Evolutionary conservation across 2,797 vertebrate genomes (phyloP).

Genomic region (Manis pentadactyla): DNA sequence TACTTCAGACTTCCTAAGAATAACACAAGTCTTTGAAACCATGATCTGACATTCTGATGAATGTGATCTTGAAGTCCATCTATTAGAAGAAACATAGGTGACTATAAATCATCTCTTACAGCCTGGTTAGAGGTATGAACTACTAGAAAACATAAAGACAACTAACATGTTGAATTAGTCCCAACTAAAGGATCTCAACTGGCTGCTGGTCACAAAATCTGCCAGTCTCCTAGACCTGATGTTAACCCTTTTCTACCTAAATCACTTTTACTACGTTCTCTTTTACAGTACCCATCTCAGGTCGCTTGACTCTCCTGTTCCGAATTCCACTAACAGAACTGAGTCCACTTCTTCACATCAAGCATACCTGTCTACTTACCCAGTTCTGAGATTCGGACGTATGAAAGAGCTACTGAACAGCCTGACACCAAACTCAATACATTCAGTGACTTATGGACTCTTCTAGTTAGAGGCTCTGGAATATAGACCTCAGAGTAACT

Average conservation of each 20-base stretch:
- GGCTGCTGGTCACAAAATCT: background rate
- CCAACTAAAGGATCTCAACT: background rate
- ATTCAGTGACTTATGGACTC: background rate
- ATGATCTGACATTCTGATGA: background rate
- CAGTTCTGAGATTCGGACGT: background rate
- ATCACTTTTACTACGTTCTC: background rate
- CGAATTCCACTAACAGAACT: background rate
- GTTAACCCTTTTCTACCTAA: background rate
- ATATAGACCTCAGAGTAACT: background rate
- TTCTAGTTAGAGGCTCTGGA: background rate
- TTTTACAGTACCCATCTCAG: background rate
- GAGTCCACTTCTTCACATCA: background rate
- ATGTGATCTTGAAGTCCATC: background rate
- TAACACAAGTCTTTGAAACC: constrained; percentile 1
- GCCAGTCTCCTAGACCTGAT: background rate
- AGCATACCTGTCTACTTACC: background rate
- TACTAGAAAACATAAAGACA: background rate
- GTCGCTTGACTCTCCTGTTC: background rate
- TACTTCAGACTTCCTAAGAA: background rate
- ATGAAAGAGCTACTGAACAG: background rate
- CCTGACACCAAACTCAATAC: background rate
- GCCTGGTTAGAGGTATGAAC: background rate
- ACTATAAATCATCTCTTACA: background rate
- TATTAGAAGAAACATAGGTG: background rate
- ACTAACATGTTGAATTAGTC: background rate